A percentile compares a stretch with the other conserved stretches of the same genome.
These are phyloP conservation scores for Adelosebastes latens DNA, from an alignment of 2,797 vertebrate genomes.

Conservation along the genomic window DNA sequence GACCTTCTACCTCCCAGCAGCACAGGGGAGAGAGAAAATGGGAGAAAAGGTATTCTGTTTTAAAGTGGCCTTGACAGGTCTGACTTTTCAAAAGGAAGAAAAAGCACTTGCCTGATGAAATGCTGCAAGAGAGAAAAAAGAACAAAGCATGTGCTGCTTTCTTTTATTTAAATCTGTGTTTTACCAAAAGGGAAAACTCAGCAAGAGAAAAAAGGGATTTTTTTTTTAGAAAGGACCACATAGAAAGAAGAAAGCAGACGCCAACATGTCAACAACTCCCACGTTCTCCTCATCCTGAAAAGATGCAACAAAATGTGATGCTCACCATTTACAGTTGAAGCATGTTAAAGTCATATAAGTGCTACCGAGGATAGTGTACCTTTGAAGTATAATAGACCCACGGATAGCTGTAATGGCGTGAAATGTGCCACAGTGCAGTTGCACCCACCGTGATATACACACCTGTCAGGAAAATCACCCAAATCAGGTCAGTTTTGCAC, in stretches of 20 bases:
- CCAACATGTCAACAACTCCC: slow-evolving; percentile 46
- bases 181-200: slow-evolving; percentile 32
- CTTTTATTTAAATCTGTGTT: slow-evolving; percentile 50
- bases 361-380: slow-evolving; percentile 26
- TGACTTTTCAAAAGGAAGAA: slow-evolving; percentile 61
- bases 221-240: slow-evolving; percentile 12
- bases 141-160: slow-evolving; percentile 26
- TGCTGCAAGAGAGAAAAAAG: slow-evolving; percentile 33
- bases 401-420: slow-evolving; percentile 42
- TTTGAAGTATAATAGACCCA: slow-evolving; percentile 48
- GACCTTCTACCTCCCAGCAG: slow-evolving; percentile 54
- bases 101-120: slow-evolving; percentile 66
- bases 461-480: slow-evolving; percentile 66
- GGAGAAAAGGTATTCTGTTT: slow-evolving; percentile 50
- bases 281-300: slow-evolving; percentile 28
- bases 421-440: slow-evolving; percentile 54
- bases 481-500: slow-evolving; percentile 70
- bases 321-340: slow-evolving; percentile 18
- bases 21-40: slow-evolving; percentile 18
- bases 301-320: slow-evolving; percentile 35
- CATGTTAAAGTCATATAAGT: slow-evolving; percentile 6
- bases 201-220: slow-evolving; percentile 17
- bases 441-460: slow-evolving; percentile 43
- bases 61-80: slow-evolving; percentile 64
- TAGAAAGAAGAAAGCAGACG: slow-evolving; percentile 17